Percentiles rank a stretch among this genome's conserved stretches.
Conservation (phyloP, 2,797 vertebrate genomes). For the Sardinella longiceps region DNA sequence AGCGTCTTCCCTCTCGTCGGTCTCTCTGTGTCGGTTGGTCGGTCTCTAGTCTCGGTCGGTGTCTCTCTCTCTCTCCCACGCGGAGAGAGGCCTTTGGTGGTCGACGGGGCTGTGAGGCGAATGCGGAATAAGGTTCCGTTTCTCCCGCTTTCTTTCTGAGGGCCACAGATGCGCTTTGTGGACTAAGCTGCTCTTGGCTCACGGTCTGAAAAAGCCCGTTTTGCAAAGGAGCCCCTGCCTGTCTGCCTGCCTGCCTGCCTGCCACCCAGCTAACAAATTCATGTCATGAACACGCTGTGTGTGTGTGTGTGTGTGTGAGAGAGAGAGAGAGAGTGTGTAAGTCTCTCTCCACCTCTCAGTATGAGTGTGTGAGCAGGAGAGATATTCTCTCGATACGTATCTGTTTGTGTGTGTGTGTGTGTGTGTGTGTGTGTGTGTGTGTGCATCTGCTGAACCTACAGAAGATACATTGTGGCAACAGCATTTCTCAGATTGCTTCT, state of each 20-base stretch:
- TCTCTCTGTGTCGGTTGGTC: too few species aligned
- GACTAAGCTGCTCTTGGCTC: background rate
- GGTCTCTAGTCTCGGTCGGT: too few species aligned
- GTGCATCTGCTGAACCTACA: background rate
- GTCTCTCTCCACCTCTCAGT: background rate
- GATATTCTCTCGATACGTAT: too few species aligned
- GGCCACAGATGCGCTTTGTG: slow-evolving; percentile 2
- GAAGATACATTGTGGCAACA: background rate
- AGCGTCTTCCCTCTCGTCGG: too few species aligned
- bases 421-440: too few species aligned
- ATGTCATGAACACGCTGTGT: background rate
- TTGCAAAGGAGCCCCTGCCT: background rate
- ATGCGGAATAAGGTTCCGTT: background rate
- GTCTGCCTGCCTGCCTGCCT: too few species aligned
- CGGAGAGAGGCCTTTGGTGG: background rate
- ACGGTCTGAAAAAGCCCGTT: background rate
- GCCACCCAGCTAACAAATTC: slow-evolving; percentile 1
- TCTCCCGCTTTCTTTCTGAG: background rate
- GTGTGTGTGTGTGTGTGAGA: background rate
- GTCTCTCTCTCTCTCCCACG: background rate
- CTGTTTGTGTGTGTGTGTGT: too few species aligned
- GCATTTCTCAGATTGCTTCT: background rate
- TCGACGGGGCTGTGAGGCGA: background rate
- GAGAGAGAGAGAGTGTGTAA: too few species aligned
- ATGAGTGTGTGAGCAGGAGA: background rate